phyloP scores from a whole-genome alignment of 2,113 vertebrate species.

The Aptenodytes patagonicus region DNA sequence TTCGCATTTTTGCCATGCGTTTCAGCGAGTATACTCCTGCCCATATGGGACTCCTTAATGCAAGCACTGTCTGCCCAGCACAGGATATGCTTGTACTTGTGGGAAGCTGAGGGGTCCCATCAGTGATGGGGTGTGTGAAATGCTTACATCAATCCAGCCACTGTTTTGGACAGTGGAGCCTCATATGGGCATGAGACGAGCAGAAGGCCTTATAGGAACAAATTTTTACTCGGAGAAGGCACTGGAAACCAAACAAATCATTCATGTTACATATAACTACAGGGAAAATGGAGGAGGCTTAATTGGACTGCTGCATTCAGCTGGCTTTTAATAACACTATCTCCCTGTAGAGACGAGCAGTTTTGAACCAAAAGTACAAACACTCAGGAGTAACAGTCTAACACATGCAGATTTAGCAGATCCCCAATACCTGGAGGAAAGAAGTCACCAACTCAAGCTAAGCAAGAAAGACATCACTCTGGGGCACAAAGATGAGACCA shows the following conservation, averaged over 20 bases:
- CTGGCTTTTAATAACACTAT: neutral
- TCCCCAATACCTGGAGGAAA: neutral
- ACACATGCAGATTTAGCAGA: neutral
- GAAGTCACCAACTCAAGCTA: neutral
- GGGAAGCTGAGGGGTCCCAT: neutral
- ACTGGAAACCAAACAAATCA: neutral
- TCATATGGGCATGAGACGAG: neutral
- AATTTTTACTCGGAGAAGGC: neutral
- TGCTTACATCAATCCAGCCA: neutral
- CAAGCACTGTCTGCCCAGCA: neutral
- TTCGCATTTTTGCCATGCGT: neutral
- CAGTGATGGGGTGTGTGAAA: neutral
- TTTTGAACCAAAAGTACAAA: neutral
- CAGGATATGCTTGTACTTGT: neutral
- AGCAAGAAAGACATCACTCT: neutral
- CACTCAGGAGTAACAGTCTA: neutral
- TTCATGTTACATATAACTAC: neutral
- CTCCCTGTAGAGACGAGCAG: accelerated
- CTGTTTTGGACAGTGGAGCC: neutral
- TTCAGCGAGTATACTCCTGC: neutral
- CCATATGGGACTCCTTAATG: neutral
- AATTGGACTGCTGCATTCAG: neutral
- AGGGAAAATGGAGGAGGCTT: neutral
- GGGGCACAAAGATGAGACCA: neutral
- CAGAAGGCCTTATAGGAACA: neutral